These are phyloP conservation scores for Ahaetulla prasina DNA, from an alignment of 2,113 vertebrate species.

Conservation along the genomic window DNA sequence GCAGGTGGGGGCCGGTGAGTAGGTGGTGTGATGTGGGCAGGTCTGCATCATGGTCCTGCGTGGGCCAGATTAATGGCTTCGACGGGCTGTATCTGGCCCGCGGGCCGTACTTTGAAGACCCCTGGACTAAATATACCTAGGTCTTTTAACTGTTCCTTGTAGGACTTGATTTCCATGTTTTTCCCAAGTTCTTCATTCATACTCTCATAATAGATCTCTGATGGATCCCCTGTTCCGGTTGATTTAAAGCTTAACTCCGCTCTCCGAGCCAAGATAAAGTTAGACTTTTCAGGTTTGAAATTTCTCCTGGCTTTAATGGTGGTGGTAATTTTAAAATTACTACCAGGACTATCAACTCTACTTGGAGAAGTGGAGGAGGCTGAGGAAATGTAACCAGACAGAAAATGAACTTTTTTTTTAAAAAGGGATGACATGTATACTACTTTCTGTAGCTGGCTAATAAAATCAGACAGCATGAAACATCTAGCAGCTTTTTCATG, in stretches of 20 bases:
- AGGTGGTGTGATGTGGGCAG: no score
- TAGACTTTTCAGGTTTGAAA: not conserved
- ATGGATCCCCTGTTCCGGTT: not conserved
- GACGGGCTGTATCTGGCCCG: no score
- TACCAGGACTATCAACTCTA: not conserved
- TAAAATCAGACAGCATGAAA: conserved; percentile 57
- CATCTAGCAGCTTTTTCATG: conserved; percentile 41
- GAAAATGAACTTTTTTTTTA: not conserved
- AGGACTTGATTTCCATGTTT: not conserved
- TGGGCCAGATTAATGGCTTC: no score
- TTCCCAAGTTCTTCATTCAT: not conserved
- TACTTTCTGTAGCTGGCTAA: conserved; percentile 30
- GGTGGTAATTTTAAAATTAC: not conserved
- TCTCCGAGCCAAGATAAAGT: not conserved
- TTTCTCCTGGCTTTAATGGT: not conserved
- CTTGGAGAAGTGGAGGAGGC: not conserved
- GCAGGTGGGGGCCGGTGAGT: no score
- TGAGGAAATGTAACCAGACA: conserved; percentile 15
- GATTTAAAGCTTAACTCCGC: not conserved
- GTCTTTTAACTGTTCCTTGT: not conserved
- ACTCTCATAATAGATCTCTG: not conserved
- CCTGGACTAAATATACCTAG: not conserved
- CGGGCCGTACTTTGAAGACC: no score
- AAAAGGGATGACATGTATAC: not conserved
- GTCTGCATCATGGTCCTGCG: no score